Conservation (phyloP, 2,797 vertebrate genomes). For the Sebastiscus albofasciatus region DNA sequence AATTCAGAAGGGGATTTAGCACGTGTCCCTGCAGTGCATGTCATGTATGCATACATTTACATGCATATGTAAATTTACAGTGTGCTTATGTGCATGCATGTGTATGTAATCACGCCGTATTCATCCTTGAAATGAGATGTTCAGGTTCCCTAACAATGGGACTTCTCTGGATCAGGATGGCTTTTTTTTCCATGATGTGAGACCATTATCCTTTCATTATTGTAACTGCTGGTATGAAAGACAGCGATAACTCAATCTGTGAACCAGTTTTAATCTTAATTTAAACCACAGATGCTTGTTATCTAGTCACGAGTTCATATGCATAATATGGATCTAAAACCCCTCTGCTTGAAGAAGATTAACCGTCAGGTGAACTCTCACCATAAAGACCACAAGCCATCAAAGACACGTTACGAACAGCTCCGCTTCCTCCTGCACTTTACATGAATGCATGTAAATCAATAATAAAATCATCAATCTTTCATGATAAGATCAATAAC, state of each 20-base stretch:
- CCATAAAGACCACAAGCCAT: slow-evolving; percentile 7
- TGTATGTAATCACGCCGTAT: not conserved
- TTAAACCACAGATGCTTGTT: slow-evolving; percentile 13
- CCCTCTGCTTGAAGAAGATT: not conserved
- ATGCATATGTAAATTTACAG: not conserved
- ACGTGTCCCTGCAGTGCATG: not conserved
- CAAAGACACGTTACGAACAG: slow-evolving; percentile 4
- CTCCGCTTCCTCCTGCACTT: slow-evolving; percentile 18
- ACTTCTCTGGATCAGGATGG: slow-evolving; percentile 5
- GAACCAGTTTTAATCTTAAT: slow-evolving; percentile 3
- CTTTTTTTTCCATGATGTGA: slow-evolving; percentile 6
- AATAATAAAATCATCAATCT: slow-evolving; percentile 37
- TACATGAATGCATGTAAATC: slow-evolving; percentile 28
- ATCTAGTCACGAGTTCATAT: not conserved
- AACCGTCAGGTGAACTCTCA: slow-evolving; percentile 9
- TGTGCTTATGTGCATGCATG: not conserved
- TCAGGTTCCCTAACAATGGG: slow-evolving; percentile 14
- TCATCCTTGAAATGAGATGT: slow-evolving; percentile 27
- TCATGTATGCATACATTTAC: not conserved
- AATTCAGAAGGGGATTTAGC: slow-evolving; percentile 17
- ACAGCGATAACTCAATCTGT: slow-evolving; percentile 5
- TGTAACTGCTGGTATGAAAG: not conserved
- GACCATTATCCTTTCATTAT: not conserved
- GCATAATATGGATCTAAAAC: not conserved
- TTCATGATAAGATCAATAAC: slow-evolving; percentile 44